Evolutionary conservation across 64 coral and sea anemone genomes (phyloP), one percentile per base, ranked within the genome.

Genomic region (Acropora tenuis): DNA sequence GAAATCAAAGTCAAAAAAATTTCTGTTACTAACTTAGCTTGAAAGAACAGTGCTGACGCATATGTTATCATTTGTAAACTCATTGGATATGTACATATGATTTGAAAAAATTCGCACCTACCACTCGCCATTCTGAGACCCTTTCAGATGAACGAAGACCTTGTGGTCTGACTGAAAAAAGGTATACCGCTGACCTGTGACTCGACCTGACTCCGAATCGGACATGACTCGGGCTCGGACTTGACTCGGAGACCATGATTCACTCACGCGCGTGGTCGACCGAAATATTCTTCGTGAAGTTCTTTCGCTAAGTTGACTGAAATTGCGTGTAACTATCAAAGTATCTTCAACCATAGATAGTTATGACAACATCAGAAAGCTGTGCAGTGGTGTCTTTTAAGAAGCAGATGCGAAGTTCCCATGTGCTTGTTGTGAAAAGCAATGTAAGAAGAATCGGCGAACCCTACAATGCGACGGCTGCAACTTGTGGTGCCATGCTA

Each of bases 11-110:
- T n/a, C n/a, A n/a, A n/a, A n/a, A n/a, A n/a, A n/a, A n/a, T n/a
- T n/a, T n/a, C n/a, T n/a, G 78, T 80, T n/a, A n/a, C n/a, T 80
- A 80, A 80, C 61, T 80, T 63, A 80, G 49, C n/a, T 80, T 52
- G 41, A 80, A 60, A 80, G 78, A 59, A 80, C 78, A 80, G 78
- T 80, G 78, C 50, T 80, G 58, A 80, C 19, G 78, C 78, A 80
- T 43, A 80, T 80, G n/a, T 0, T 61, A 80, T 80, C 50, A 80
- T 59, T 11, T 80, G 50, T 80, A 80, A 80, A 80, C 78, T 80
- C 78, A 80, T 80, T 80, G 53, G 60, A 80, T 17, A 80, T 60
- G n/a, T 80, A 59, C 50, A 80, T 80, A 80, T 30, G 78, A 80
- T 80, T 80, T 80, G 61, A 80, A 60, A 63, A 80, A 80, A 80